Conservation (phyloP, 2,888 invertebrate genomes). For the Metopia argyrocephala region DNA sequence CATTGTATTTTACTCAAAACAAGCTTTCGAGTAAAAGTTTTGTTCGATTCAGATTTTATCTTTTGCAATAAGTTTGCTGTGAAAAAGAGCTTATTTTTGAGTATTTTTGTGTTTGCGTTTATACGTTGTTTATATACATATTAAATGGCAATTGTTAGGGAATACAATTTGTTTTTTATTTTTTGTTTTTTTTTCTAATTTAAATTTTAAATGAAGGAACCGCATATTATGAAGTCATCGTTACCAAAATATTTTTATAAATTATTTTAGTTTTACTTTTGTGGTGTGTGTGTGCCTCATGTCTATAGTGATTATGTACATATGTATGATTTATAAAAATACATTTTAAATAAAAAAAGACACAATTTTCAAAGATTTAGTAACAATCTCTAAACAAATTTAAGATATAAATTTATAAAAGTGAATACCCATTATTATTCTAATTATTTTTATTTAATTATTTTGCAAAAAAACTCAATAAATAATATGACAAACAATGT, state of each 20-base stretch:
- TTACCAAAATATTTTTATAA: slow-evolving; percentile 50
- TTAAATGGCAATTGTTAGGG: slow-evolving; percentile 29
- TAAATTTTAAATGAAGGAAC: background rate
- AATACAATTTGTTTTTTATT: slow-evolving; percentile 6
- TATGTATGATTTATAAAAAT: slow-evolving; percentile 28
- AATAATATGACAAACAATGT: too few species aligned
- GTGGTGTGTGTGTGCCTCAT: background rate
- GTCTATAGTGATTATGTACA: slow-evolving; percentile 12
- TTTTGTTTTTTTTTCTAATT: slow-evolving; percentile 22
- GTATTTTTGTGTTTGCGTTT: slow-evolving; percentile 1
- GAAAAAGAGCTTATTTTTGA: slow-evolving; percentile 31
- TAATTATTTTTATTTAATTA: too few species aligned
- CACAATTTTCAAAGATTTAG: too few species aligned
- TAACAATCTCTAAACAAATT: background rate
- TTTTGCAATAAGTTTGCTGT: slow-evolving; percentile 1
- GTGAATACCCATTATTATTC: too few species aligned
- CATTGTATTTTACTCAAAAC: too few species aligned
- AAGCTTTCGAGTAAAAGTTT: slow-evolving; percentile 11
- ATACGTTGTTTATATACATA: slow-evolving; percentile 17
- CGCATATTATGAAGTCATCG: slow-evolving; percentile 57
- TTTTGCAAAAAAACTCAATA: too few species aligned
- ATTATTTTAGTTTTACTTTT: slow-evolving; percentile 27
- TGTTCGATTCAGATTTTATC: background rate
- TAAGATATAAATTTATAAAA: too few species aligned
- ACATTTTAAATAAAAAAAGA: background rate